A percentile compares a stretch with the other conserved stretches of the same genome.
phyloP scores from a whole-genome alignment of 2,888 invertebrate genomes.

The Pheosia tremula region DNA sequence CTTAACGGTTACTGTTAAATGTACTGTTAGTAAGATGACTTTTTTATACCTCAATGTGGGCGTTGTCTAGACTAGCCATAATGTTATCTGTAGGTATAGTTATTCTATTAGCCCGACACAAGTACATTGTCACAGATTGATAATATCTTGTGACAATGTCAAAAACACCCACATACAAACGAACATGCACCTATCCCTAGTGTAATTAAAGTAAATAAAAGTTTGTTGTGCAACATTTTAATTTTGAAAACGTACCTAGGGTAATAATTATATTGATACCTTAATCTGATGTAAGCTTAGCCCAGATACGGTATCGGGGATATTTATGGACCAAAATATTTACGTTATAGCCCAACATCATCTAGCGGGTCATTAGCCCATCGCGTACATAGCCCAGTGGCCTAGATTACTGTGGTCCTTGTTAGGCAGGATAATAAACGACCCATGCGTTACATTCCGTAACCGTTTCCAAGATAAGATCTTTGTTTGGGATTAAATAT shows the following conservation, averaged over 20 bases:
- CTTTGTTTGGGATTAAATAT: too few relatives aligned
- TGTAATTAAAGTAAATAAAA: too few relatives aligned
- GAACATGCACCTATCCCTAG: background rate
- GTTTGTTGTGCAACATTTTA: too few relatives aligned
- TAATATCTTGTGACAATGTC: background rate
- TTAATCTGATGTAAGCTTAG: background rate
- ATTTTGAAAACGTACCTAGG: too few relatives aligned
- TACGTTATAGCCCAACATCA: conserved; percentile 3
- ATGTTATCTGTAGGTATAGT: background rate
- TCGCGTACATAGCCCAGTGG: background rate
- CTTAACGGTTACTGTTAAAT: background rate
- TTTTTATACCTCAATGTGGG: background rate
- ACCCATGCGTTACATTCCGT: background rate
- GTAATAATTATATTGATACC: too few relatives aligned
- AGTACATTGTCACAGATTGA: background rate
- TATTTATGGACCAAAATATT: conserved; percentile 2
- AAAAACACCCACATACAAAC: background rate
- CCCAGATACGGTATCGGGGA: background rate
- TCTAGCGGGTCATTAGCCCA: conserved; percentile 2
- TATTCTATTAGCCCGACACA: background rate
- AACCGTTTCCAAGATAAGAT: too few relatives aligned
- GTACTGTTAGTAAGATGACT: conserved; percentile 2
- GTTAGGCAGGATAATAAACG: background rate
- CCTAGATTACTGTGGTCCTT: conserved; percentile 1
- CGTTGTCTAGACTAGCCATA: background rate